Evolutionary conservation across 2,113 vertebrate genomes (phyloP).

Genomic region (Channa argus): DNA sequence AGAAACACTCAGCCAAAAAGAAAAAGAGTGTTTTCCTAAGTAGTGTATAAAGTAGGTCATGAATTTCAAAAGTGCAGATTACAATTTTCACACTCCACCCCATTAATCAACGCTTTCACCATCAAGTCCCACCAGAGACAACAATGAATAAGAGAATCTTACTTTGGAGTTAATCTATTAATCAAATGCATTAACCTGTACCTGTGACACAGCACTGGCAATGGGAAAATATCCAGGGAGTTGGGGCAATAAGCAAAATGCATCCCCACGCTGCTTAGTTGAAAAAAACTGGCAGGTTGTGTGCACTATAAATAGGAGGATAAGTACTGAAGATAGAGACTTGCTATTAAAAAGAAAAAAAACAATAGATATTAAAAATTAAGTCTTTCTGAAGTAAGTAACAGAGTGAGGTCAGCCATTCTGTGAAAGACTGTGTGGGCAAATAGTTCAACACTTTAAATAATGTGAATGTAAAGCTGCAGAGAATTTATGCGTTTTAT

Average conservation of each 20-base stretch:
- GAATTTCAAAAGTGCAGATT: conserved; percentile 79
- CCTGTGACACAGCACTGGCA: conserved; percentile 40
- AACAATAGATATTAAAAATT: too few species aligned
- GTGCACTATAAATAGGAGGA: too few species aligned
- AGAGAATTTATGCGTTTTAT: too few species aligned
- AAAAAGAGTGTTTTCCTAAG: conserved; percentile 43
- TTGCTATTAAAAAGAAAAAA: background rate
- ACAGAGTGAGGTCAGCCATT: too few species aligned
- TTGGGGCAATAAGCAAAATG: conserved; percentile 30
- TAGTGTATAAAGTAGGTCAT: conserved; percentile 82
- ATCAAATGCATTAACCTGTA: conserved; percentile 76
- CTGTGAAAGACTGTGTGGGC: too few species aligned
- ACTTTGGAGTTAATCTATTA: conserved; percentile 80
- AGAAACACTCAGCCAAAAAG: conserved; percentile 37
- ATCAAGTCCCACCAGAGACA: conserved; percentile 77
- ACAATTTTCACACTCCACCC: conserved; percentile 69
- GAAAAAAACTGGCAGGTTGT: background rate
- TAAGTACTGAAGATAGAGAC: conserved; percentile 4
- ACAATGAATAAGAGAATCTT: conserved; percentile 77
- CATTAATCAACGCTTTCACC: conserved; percentile 80
- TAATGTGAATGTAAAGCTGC: too few species aligned
- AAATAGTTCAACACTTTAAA: too few species aligned
- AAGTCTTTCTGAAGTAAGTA: too few species aligned
- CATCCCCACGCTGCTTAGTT: background rate
- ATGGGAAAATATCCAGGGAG: conserved; percentile 20